phyloP scores from a whole-genome alignment of 2,888 invertebrate species.

The Thereva unica region DNA sequence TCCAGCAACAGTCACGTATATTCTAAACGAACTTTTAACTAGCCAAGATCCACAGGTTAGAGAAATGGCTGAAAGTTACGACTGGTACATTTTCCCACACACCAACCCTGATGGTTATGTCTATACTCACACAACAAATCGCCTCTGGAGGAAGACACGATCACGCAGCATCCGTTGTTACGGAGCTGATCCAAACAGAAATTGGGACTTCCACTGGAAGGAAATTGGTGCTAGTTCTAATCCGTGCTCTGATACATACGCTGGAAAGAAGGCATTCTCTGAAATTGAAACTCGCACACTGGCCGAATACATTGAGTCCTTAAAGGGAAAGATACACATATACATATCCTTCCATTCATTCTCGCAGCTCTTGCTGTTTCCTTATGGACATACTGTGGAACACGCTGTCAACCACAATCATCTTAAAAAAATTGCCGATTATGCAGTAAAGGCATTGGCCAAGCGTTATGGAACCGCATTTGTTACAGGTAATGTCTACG shows the following conservation, averaged over 20 bases:
- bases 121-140: constrained; percentile 66
- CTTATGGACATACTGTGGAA: constrained; percentile 68
- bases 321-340: constrained; percentile 62
- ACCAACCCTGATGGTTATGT: constrained; percentile 78
- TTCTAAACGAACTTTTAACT: constrained; percentile 65
- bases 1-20: constrained; percentile 66
- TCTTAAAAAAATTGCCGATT: constrained; percentile 55
- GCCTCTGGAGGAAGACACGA: constrained; percentile 71
- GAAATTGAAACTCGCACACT: constrained; percentile 63
- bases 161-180: constrained; percentile 56
- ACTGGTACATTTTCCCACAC: constrained; percentile 76
- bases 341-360: constrained; percentile 79
- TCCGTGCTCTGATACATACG: constrained; percentile 58
- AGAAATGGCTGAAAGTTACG: constrained; percentile 62
- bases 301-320: constrained; percentile 62
- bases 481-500: constrained; percentile 65
- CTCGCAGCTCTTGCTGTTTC: constrained; percentile 71
- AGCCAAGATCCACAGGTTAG: constrained; percentile 61
- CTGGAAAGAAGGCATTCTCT: constrained; percentile 63
- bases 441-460: constrained; percentile 54
- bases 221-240: constrained; percentile 60
- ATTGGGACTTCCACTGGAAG: constrained; percentile 69
- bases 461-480: constrained; percentile 66
- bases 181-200: constrained; percentile 68
- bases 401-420: constrained; percentile 63